Evolutionary conservation across 2,113 vertebrate genomes (phyloP), one percentile per base, ranked within the genome.

Genomic region (Salvelinus sp.): DNA sequence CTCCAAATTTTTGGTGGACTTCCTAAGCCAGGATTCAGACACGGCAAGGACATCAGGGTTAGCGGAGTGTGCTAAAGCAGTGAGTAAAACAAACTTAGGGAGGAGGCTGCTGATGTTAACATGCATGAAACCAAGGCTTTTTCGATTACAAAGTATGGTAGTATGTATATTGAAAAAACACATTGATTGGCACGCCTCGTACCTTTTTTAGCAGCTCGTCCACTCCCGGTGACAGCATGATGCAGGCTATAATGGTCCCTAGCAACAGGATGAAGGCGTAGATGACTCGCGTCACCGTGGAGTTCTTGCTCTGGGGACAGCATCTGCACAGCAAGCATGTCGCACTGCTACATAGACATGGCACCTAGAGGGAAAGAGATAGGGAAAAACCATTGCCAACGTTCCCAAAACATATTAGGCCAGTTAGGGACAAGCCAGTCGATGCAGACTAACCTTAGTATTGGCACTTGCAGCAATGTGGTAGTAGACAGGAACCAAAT

Each of bases 201-300:
- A 66, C 64, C 64, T 66, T 27, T 66, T 66, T 28, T 6, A 66
- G 93, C 77, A 95, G 93, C 2, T 89, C 82, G 23, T 97, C 94
- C 76, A 97, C 90, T 4, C 92, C 93, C 0, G 95, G 95, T 0
- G 87, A 92, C 84, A 95, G 88, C 96, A 99, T 97, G 76, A 99
- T 88, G 75, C 92, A 95, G 76, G 94, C 94, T 0, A 96, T 78
- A 0, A 90, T 2, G 6, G 97, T 96, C 5, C 95, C 95, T 23
- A 99, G 89, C 68, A 99, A 57, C 76, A 98, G 87, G 69, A 98
- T 92, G 74, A 82, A 92, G 80, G 96, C 95, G 33, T 98, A 99
- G 82, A 96, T 89, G 54, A 99, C 80, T 2, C 97, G 95, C 0
- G 96, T 98, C 85, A 97, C 86, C 0, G 92, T 96, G 58, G 97